phyloP scores from a whole-genome alignment of 2,888 invertebrate genomes.

The Nymphalis polychloros region DNA sequence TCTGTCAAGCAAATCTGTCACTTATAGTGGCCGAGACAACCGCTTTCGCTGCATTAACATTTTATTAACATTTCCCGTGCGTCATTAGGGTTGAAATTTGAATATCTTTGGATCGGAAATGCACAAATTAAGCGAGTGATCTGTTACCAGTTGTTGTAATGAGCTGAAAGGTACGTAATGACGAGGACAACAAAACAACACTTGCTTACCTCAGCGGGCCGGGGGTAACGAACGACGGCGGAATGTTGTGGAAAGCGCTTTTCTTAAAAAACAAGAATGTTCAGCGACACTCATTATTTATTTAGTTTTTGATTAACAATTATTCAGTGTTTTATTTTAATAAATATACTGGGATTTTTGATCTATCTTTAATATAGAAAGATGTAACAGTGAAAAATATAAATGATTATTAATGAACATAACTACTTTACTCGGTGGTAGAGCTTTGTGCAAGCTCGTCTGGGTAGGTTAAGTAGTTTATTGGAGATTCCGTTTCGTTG shows the following conservation, averaged over 20 bases:
- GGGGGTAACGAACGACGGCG: conserved; percentile 58
- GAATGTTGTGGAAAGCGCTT: conserved; percentile 52
- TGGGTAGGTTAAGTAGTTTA: too few species aligned
- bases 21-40: conserved; percentile 70
- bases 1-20: conserved; percentile 81
- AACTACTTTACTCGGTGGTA: too few species aligned
- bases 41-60: conserved; percentile 79
- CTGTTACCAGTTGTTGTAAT: conserved; percentile 77
- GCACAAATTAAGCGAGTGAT: conserved; percentile 81
- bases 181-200: conserved; percentile 77
- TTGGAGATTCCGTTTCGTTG: too few species aligned
- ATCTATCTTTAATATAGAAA: too few species aligned
- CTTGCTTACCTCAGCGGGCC: conserved; percentile 72
- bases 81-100: conserved; percentile 80
- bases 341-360: too few species aligned
- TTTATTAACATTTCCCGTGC: conserved; percentile 80
- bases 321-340: too few species aligned
- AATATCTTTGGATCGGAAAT: conserved; percentile 81
- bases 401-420: too few species aligned
- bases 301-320: too few species aligned
- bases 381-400: too few species aligned
- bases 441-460: too few species aligned
- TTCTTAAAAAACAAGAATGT: neutral
- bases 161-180: conserved; percentile 78
- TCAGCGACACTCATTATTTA: too few species aligned